phyloP scores from a whole-genome alignment of 2,888 invertebrate species.

The Bellardia bayeri region DNA sequence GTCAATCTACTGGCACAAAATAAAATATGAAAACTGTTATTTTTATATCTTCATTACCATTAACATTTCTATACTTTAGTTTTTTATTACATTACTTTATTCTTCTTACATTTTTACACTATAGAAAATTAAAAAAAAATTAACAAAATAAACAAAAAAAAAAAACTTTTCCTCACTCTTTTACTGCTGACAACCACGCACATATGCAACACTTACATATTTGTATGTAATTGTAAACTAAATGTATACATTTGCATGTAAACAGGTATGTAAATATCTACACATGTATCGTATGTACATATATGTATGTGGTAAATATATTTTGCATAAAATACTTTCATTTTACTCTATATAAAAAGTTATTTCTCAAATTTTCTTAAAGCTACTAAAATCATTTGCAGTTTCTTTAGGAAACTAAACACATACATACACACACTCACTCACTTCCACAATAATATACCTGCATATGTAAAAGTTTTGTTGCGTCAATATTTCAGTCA shows the following conservation, averaged over 20 bases:
- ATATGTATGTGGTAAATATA: neutral
- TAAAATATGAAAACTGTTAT: neutral
- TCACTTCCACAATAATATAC: too few relatives aligned
- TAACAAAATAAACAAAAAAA: neutral
- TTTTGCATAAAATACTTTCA: neutral
- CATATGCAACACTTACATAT: neutral
- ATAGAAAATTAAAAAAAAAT: constrained; percentile 2
- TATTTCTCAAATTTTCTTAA: neutral
- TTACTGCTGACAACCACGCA: neutral
- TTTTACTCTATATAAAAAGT: neutral
- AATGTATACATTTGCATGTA: neutral
- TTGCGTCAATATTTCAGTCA: constrained; percentile 77
- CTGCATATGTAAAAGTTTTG: neutral
- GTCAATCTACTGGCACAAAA: neutral
- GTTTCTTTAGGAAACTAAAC: neutral
- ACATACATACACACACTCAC: neutral
- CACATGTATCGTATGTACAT: too few relatives aligned
- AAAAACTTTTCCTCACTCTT: neutral
- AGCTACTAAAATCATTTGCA: neutral
- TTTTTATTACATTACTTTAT: neutral
- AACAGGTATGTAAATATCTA: neutral
- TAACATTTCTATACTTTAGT: neutral
- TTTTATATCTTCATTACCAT: constrained; percentile 7
- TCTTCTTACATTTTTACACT: neutral
- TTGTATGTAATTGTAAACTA: neutral